Conservation (phyloP, 2,888 invertebrate genomes). For the Caenorhabditis angaria region DNA sequence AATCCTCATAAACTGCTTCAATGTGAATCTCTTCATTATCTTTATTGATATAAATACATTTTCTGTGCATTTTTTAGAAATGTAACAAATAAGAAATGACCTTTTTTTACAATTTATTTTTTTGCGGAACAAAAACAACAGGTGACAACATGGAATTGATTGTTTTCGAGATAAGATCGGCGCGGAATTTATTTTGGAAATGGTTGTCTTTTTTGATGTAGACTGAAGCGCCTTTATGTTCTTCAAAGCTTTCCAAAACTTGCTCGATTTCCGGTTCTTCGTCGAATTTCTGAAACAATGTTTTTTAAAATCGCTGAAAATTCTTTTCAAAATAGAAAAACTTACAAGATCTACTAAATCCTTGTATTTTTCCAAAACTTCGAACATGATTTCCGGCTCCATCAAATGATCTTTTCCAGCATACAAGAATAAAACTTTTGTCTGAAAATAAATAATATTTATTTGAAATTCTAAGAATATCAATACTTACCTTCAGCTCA, state of each 20-base stretch:
- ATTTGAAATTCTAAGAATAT: neutral
- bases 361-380: conserved; percentile 34
- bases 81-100: no score
- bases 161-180: conserved; percentile 19
- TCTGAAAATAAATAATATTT: conserved; percentile 1
- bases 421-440: neutral
- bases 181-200: conserved; percentile 46
- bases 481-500: conserved; percentile 9
- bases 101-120: neutral
- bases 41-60: neutral
- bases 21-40: conserved; percentile 20
- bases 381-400: conserved; percentile 39
- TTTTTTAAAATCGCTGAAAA: neutral
- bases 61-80: neutral
- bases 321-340: neutral
- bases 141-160: neutral
- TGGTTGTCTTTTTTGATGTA: conserved; percentile 41
- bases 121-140: neutral
- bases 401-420: conserved; percentile 45
- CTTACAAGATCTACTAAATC: conserved; percentile 25
- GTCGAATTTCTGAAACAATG: neutral
- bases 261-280: neutral
- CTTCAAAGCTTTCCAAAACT: neutral
- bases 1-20: conserved; percentile 46
- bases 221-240: conserved; percentile 37